Base-by-base conservation (phyloP, 2,888 invertebrate species). In the Rhyacophila evoluta region DNA sequence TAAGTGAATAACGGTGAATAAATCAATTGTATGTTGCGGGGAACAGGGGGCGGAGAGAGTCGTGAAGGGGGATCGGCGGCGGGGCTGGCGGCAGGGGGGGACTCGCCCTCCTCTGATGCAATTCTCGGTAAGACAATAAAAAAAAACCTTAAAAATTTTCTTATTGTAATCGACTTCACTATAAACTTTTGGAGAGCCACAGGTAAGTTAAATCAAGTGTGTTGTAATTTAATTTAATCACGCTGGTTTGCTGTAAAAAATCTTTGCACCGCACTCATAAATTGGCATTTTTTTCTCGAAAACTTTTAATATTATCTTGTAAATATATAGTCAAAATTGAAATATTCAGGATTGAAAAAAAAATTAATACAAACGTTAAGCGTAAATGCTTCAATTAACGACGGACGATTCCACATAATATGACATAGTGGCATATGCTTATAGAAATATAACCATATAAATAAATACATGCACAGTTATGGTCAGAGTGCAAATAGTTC, bases 61-160 rank as follows among this genome's bases (percentile, higher is more conserved):
- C 78, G 78, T 36, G 79, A 74, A 15, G 81, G 41, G 38, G 81
- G 75, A 25, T 33, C 72, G 70, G 68, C 79, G 12, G 68, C 76
- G 19, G 75, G 70, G 74, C 71, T 38, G 38, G 72, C 68, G 39
- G 75, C 33, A 36, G 75, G 12, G 74, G 75, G 12, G 74, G 71
- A 70, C 69, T 74, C 55, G 39, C 78, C 67, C 39, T 73, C 73
- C 78, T 74, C 36, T 41, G 81, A 81, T 15, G 72, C 78, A 27
- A 72, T 80, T 12, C 78, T 81, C 71, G 81, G 81, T 81, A 81
- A 81, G 81, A 80, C 12, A 29, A 67, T 55, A 55, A 2, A 33
- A 33, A 2, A 33, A 33, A 33, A 33, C 29, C 2, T 4, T 33
- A 33, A 33, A 4, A 33, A 33, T 33, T 33, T 10, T 19, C 19